Conservation (phyloP, 2,797 vertebrate species). For the Odontamblyopus lacepedii region DNA sequence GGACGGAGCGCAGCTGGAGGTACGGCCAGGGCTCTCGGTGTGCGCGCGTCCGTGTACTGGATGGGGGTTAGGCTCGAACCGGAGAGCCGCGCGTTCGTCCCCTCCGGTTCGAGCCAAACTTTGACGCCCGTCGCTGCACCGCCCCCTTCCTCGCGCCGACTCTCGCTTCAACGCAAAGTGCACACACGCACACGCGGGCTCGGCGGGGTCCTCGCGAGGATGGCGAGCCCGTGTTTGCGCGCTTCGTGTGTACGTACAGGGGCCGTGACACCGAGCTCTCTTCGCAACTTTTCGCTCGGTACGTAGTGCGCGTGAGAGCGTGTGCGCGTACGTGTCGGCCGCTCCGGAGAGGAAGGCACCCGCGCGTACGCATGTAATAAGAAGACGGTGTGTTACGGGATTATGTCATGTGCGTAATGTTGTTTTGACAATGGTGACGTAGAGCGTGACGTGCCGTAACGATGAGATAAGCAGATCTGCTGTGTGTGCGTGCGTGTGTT, state of each 20-base stretch:
- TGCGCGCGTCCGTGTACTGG: neutral
- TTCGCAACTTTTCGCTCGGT: constrained; percentile 60
- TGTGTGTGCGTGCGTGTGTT: neutral
- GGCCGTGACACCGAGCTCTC: constrained; percentile 24
- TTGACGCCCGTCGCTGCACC: constrained; percentile 62
- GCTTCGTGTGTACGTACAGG: neutral
- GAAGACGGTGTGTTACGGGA: constrained; percentile 1
- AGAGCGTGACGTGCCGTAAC: constrained; percentile 60
- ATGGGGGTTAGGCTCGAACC: constrained; percentile 13
- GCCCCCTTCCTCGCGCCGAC: constrained; percentile 16
- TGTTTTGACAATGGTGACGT: constrained; percentile 70
- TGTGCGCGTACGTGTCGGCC: constrained; percentile 1
- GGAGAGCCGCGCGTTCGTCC: constrained; percentile 37
- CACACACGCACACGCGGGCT: constrained; percentile 42
- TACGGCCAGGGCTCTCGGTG: constrained; percentile 31
- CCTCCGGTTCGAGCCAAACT: constrained; percentile 56
- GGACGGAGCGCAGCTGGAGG: constrained; percentile 49
- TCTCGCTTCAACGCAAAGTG: constrained; percentile 41
- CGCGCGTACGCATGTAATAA: neutral
- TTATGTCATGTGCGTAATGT: constrained; percentile 40
- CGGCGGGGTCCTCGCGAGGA: neutral
- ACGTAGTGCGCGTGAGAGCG: constrained; percentile 15
- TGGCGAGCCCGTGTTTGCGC: neutral
- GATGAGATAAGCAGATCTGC: constrained; percentile 32
- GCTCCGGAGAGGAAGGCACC: neutral